Percentiles rank a stretch among this genome's conserved stretches.
Evolutionary conservation across 37 sponge, comb jelly and placozoan genomes (phyloP).

Genomic region (Geodia barretti): DNA sequence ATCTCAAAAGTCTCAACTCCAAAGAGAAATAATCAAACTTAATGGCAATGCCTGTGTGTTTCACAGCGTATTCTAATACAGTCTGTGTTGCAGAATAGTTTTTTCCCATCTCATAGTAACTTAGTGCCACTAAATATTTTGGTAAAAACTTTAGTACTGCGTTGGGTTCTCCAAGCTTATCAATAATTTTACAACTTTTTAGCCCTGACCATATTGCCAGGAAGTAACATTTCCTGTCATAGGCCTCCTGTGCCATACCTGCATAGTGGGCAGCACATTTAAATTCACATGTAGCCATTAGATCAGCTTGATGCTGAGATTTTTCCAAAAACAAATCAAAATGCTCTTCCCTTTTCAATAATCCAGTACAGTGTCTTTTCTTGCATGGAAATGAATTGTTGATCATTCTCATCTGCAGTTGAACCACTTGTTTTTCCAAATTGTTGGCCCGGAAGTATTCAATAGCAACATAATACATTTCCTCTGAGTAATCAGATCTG

Average conservation of each 20-base stretch:
- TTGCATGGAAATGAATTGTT: too few relatives aligned
- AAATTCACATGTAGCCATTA: too few relatives aligned
- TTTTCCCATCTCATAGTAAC: background rate
- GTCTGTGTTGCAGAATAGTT: background rate
- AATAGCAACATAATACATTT: background rate
- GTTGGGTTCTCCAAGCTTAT: too few relatives aligned
- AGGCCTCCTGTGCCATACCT: background rate
- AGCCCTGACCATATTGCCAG: background rate
- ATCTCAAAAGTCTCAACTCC: background rate
- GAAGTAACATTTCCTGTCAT: background rate
- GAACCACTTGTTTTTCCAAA: background rate
- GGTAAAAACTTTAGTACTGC: too few relatives aligned
- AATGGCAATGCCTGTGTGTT: background rate
- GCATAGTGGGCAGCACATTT: background rate
- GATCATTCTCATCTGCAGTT: background rate
- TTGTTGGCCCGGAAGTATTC: background rate
- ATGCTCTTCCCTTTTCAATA: too few relatives aligned
- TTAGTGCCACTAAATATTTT: background rate
- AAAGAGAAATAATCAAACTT: background rate
- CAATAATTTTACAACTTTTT: background rate
- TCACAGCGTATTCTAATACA: background rate
- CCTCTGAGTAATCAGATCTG: background rate
- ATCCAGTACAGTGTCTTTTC: too few relatives aligned
- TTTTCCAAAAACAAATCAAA: too few relatives aligned
- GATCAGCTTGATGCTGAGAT: too few relatives aligned